Evolutionary conservation across 2,797 vertebrate species (phyloP), one percentile per base, ranked within the genome.

Genomic region (Adrianichthys oophorus): DNA sequence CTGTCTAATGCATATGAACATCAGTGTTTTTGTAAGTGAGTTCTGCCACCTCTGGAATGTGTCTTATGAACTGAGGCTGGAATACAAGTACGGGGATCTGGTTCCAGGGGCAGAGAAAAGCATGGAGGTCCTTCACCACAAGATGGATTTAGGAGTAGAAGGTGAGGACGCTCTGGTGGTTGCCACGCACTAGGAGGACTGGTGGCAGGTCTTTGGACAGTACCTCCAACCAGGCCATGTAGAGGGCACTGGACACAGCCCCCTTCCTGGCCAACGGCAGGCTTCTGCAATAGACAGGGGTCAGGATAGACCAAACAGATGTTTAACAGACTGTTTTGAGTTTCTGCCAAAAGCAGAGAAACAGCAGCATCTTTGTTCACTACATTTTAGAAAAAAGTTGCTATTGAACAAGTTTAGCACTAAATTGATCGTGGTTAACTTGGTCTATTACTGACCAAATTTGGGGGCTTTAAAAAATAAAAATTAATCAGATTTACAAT

Each of bases 81-180:
- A 32, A 32, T 32, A 10, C 5, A 5, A 7, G 6, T 26, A 26
- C 8, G 68, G 75, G 79, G 47, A 42, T 60, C 47, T 68, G 68
- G 62, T 65, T 68, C 68, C 68, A 70, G 70, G 69, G 37, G 78
- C 59, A 78, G 75, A 73, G 57, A 52, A 56, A 70, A 72, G 47
- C 29, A 8, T 44, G 26, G 42, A 32, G 58, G 18, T 53, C 45
- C n/a, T 52, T 23, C 59, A 48, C 26, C 2, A 6, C 59, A 56
- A 49, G 60, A 17, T 75, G 56, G 62, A 1, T 81, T 92, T 97
- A 99, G 4, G 97, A 99, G 85, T 99, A 99, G 92, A 98, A 99
- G 51, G 97, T 99, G 80, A 99, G 96, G 80, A 98, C 97, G 13
- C 97, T 98, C 93, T 98, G 97, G 80, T 98, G 97, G 87, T 98